phyloP scores from a whole-genome alignment of 2,888 invertebrate genomes.

The Heteropelma amictum region DNA sequence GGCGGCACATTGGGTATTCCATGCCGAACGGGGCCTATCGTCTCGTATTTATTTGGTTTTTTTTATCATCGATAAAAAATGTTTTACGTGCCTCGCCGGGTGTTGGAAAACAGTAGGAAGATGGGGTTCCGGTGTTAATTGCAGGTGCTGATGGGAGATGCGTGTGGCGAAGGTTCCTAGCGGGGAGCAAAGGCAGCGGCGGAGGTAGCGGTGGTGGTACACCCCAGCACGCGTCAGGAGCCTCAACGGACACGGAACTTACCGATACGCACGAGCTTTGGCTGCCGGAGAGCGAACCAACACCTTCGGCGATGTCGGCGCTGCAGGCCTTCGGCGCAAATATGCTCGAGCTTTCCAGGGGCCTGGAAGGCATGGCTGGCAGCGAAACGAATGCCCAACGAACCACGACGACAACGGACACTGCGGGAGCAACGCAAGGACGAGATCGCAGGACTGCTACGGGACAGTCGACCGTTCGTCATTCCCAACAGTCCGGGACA shows the following conservation, averaged over 20 bases:
- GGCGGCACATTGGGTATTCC: no score
- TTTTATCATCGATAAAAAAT: no score
- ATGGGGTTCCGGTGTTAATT: no score
- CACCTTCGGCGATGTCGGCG: constrained; percentile 90
- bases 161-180: constrained; percentile 87
- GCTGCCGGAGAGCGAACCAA: constrained; percentile 87
- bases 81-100: no score
- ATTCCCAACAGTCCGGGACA: no score
- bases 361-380: constrained; percentile 85
- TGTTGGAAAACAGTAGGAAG: no score
- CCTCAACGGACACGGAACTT: constrained; percentile 91
- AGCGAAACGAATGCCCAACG: constrained; percentile 59
- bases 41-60: no score
- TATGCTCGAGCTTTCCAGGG: constrained; percentile 90
- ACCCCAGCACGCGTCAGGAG: constrained; percentile 85
- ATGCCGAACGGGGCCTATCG: no score
- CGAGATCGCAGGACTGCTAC: no score
- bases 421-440: no score
- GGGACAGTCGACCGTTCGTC: no score
- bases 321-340: constrained; percentile 92
- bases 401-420: constrained; percentile 62
- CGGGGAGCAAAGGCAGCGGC: constrained; percentile 67
- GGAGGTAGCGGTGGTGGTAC: constrained; percentile 76
- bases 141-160: constrained; percentile 83
- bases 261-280: constrained; percentile 92